Percentiles rank a stretch among this genome's conserved stretches.
These are phyloP conservation scores for Pelosia muscerda DNA, from an alignment of 2,888 invertebrate genomes.

Conservation along the genomic window DNA sequence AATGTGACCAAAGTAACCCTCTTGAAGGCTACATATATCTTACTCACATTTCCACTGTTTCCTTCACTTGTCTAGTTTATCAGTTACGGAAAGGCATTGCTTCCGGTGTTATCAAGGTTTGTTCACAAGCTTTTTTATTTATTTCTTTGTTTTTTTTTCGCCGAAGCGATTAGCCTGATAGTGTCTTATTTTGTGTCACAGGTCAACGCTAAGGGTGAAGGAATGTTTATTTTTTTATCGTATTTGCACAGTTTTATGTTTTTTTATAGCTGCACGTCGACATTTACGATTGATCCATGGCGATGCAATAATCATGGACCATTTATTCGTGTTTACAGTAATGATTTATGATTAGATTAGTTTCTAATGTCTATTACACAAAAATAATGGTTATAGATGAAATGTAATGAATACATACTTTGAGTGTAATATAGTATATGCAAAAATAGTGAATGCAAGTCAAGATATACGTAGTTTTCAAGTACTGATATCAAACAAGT, in stretches of 20 bases:
- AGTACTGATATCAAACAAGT: too few relatives aligned
- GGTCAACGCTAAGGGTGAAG: conserved; percentile 42
- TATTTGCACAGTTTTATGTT: background rate
- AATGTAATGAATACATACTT: too few relatives aligned
- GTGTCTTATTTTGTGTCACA: conserved; percentile 58
- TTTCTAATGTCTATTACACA: too few relatives aligned
- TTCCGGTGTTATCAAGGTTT: conserved; percentile 77
- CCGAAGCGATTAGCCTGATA: conserved; percentile 56
- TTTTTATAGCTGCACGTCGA: background rate
- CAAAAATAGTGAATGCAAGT: too few relatives aligned
- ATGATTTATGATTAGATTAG: background rate
- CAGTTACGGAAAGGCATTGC: conserved; percentile 76
- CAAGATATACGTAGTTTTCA: too few relatives aligned
- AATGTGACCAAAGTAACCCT: conserved; percentile 50
- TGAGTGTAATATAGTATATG: too few relatives aligned
- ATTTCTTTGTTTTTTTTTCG: conserved; percentile 58
- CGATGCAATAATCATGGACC: background rate
- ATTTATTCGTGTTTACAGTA: background rate
- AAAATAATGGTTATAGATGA: too few relatives aligned
- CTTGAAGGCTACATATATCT: conserved; percentile 73
- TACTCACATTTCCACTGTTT: conserved; percentile 72
- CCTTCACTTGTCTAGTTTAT: conserved; percentile 82
- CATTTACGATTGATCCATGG: too few relatives aligned
- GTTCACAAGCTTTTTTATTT: conserved; percentile 54
- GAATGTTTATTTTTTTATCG: background rate